Evolutionary conservation across 1,140 invertebrate genomes (phyloP).

Genomic region (Sarcophaga peregrina): DNA sequence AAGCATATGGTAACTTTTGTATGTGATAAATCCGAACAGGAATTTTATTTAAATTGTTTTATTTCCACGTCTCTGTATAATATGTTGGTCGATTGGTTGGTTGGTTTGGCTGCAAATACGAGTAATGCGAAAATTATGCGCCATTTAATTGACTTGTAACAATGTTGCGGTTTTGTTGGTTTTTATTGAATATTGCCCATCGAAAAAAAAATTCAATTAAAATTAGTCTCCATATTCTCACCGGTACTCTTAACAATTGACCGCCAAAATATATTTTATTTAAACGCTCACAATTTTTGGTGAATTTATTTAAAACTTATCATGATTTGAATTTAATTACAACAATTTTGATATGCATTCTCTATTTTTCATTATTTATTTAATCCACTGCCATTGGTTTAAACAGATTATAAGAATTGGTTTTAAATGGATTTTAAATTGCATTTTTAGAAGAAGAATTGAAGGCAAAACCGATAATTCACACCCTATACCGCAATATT

Average conservation of each 20-base stretch:
- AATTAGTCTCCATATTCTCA: background rate
- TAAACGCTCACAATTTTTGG: background rate
- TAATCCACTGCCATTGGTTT: no score
- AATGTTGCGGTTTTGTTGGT: conserved; percentile 30
- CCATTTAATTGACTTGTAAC: conserved; percentile 39
- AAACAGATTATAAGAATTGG: no score
- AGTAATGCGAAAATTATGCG: conserved; percentile 22
- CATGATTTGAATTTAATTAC: conserved; percentile 11
- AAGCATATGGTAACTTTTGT: no score
- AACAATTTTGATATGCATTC: background rate
- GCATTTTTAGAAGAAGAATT: no score
- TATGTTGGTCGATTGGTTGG: background rate
- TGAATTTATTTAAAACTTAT: background rate
- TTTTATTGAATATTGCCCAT: background rate
- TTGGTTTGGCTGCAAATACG: background rate
- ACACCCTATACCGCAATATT: no score
- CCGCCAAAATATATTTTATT: background rate
- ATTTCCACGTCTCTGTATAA: no score
- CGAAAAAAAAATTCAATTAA: background rate
- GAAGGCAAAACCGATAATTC: no score
- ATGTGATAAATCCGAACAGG: no score
- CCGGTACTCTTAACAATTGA: background rate
- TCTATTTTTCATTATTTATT: no score
- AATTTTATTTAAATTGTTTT: no score
- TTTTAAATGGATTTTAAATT: no score